Evolutionary conservation across 2,888 invertebrate genomes (phyloP).

Genomic region (Horisme vitalbata): DNA sequence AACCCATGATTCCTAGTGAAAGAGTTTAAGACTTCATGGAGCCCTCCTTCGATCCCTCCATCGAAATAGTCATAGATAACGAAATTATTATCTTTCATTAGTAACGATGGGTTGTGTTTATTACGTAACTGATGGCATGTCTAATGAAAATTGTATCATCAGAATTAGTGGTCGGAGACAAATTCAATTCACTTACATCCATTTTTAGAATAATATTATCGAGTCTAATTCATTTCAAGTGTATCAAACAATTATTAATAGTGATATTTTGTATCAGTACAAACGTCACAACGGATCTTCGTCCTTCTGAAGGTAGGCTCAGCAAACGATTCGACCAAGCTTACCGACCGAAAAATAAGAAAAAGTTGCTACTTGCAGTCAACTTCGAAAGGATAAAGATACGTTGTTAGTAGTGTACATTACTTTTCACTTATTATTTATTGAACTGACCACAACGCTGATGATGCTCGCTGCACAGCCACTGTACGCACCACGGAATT

Average conservation of each 20-base stretch:
- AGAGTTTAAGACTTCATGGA: constrained; percentile 34
- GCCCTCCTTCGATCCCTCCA: no score
- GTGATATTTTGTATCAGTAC: constrained; percentile 38
- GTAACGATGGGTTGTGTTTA: constrained; percentile 58
- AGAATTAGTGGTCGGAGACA: constrained; percentile 35
- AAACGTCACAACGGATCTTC: no score
- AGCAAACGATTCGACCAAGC: no score
- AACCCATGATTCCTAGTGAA: constrained; percentile 58
- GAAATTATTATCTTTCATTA: constrained; percentile 48
- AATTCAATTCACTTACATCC: constrained; percentile 2
- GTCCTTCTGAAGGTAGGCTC: no score
- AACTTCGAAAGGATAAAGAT: no score
- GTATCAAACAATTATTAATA: constrained; percentile 11
- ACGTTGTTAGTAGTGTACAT: no score
- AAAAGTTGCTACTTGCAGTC: no score
- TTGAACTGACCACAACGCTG: constrained; percentile 11
- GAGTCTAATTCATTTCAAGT: constrained; percentile 8
- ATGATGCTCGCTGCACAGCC: constrained; percentile 18
- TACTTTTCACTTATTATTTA: constrained; percentile 15
- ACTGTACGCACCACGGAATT: constrained; percentile 47
- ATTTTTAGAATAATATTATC: constrained; percentile 8
- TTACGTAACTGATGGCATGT: constrained; percentile 38
- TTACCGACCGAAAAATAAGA: no score
- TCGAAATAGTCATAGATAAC: constrained; percentile 22
- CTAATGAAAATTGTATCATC: constrained; percentile 32